A percentile compares a stretch with the other conserved stretches of the same genome.
Evolutionary conservation across 2,888 invertebrate species (phyloP).

Genomic region (Drepanosiphum platanoidis): DNA sequence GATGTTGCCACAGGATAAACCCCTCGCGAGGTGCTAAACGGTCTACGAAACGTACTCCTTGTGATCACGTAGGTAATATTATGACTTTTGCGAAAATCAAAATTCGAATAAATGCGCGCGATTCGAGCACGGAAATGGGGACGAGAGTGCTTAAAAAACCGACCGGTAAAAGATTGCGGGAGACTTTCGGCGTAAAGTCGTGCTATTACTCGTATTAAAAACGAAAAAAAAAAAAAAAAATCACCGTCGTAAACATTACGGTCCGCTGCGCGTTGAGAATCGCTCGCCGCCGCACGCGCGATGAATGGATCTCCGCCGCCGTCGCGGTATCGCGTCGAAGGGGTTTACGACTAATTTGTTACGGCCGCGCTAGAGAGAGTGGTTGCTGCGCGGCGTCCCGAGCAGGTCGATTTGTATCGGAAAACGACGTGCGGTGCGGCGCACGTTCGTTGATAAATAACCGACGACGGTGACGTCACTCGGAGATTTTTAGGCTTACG

Average conservation of each 20-base stretch:
- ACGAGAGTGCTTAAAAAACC: too few species aligned
- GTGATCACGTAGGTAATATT: too few species aligned
- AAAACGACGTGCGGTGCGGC: conserved; percentile 3
- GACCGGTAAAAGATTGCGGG: too few species aligned
- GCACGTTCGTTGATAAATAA: conserved; percentile 41
- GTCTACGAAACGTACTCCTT: too few species aligned
- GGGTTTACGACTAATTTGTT: conserved; percentile 34
- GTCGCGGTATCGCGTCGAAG: not conserved
- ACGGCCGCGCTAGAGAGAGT: not conserved
- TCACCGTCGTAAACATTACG: conserved; percentile 16
- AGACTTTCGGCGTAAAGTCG: not conserved
- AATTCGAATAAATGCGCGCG: too few species aligned
- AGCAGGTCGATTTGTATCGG: conserved; percentile 37
- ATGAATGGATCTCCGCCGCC: not conserved
- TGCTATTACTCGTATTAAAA: not conserved
- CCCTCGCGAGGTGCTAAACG: too few species aligned
- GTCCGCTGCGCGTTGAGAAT: conserved; percentile 7
- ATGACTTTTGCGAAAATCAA: too few species aligned
- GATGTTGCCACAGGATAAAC: too few species aligned
- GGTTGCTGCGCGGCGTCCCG: not conserved
- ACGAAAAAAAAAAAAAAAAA: not conserved
- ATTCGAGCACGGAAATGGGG: too few species aligned
- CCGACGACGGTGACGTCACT: conserved; percentile 44
- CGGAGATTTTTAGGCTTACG: conserved; percentile 52
- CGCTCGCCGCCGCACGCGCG: not conserved